Conservation (phyloP, 92 coral and sea anemone species). For the Paragorgia papillata region DNA sequence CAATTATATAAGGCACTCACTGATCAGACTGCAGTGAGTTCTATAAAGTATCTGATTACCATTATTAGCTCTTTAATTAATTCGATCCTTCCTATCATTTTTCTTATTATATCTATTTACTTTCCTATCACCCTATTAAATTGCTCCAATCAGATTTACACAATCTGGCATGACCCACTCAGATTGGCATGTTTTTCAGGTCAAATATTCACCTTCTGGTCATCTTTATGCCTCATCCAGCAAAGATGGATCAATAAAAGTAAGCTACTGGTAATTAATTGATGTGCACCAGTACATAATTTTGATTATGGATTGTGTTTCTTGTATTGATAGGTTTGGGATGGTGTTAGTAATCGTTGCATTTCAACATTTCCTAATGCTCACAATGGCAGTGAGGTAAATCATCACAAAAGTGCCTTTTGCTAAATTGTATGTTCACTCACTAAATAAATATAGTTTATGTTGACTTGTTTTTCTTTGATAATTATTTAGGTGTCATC, state of each 20-base stretch:
- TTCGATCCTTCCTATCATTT: no score
- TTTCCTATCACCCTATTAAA: no score
- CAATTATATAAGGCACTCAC: background rate
- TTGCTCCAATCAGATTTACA: no score
- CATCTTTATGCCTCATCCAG: constrained; percentile 93
- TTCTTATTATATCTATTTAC: no score
- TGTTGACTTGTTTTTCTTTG: background rate
- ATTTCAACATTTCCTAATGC: constrained; percentile 93
- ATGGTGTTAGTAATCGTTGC: constrained; percentile 96
- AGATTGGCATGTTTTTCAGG: constrained; percentile 50
- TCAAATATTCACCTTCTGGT: constrained; percentile 81
- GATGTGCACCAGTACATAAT: background rate
- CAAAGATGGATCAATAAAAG: constrained; percentile 95
- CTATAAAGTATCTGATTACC: no score
- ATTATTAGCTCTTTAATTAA: no score
- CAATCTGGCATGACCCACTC: no score
- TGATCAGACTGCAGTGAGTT: background rate
- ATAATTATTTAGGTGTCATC: constrained; percentile 70
- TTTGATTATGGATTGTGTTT: no score
- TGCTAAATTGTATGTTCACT: background rate
- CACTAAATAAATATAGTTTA: no score
- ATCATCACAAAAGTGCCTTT: background rate
- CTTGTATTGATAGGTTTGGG: constrained; percentile 92
- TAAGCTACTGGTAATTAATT: constrained; percentile 17
- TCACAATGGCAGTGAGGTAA: constrained; percentile 91